phyloP scores from a whole-genome alignment of 2,113 vertebrate genomes.

The Chionodraco myersi region DNA sequence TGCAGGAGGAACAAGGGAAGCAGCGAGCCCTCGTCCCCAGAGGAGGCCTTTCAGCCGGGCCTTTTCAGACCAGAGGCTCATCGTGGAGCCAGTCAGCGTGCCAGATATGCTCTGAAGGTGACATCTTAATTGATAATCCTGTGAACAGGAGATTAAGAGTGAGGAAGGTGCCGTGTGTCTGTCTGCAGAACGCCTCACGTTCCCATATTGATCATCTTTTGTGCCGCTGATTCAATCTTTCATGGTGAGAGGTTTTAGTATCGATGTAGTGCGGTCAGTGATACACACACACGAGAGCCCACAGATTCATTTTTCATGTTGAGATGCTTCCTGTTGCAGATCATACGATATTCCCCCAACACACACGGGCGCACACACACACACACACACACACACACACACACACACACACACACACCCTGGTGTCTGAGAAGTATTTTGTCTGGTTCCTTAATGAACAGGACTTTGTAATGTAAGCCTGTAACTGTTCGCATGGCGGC shows the following conservation, averaged over 20 bases:
- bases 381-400: too few relatives aligned
- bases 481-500: constrained; percentile 43
- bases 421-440: constrained; percentile 48
- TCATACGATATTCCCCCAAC: constrained; percentile 34
- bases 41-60: constrained; percentile 52
- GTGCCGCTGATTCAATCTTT: constrained; percentile 22
- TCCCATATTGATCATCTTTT: constrained; percentile 50
- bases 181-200: constrained; percentile 19
- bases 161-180: constrained; percentile 32
- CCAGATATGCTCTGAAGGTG: constrained; percentile 36
- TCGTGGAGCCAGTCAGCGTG: constrained; percentile 63
- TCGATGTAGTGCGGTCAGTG: constrained; percentile 54
- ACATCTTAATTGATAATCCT: constrained; percentile 36
- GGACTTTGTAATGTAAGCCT: constrained; percentile 70
- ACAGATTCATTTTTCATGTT: constrained; percentile 72
- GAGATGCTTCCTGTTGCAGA: constrained; percentile 58
- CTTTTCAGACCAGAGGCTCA: constrained; percentile 63
- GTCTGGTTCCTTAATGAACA: constrained; percentile 71
- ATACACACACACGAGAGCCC: constrained; percentile 45
- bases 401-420: background rate
- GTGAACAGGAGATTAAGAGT: constrained; percentile 10
- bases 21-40: constrained; percentile 44
- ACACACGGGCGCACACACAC: too few relatives aligned
- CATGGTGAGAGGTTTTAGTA: constrained; percentile 40
- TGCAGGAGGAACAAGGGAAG: constrained; percentile 41